Evolutionary conservation across 2,113 vertebrate genomes (phyloP).

Genomic region (Notechis scutatus): DNA sequence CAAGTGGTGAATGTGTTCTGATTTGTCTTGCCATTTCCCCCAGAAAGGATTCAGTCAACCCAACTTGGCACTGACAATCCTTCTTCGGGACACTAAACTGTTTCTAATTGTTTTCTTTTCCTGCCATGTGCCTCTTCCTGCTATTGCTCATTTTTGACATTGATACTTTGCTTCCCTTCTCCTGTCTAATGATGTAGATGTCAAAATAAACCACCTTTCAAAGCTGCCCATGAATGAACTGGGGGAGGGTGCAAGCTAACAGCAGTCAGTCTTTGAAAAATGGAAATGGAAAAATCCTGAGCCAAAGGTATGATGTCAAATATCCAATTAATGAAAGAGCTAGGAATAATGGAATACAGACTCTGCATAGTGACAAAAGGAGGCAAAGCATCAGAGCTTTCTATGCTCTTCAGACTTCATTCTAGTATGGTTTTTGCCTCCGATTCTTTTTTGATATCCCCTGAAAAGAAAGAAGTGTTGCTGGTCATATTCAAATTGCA

Average conservation of each 20-base stretch:
- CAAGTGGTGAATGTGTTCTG: not conserved
- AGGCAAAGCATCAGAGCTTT: conserved; percentile 21
- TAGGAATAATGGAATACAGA: conserved; percentile 32
- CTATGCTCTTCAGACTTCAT: not conserved
- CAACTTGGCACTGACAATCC: conserved; percentile 19
- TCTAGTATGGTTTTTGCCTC: not conserved
- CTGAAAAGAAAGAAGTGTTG: not conserved
- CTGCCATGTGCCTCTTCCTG: conserved; percentile 41
- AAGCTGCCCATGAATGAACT: conserved; percentile 52
- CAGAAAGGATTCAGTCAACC: conserved; percentile 23
- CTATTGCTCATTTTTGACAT: conserved; percentile 57
- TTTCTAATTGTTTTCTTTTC: conserved; percentile 59
- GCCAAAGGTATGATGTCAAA: conserved; percentile 49
- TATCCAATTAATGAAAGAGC: conserved; percentile 55
- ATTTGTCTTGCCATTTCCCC: conserved; percentile 16
- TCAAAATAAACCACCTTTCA: conserved; percentile 66
- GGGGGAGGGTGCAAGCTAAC: conserved; percentile 46
- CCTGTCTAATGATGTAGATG: conserved; percentile 58
- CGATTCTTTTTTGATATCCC: conserved; percentile 13
- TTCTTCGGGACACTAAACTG: conserved; percentile 38
- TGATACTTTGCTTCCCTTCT: conserved; percentile 55
- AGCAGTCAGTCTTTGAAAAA: conserved; percentile 60
- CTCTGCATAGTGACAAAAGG: conserved; percentile 38
- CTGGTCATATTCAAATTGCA: conserved; percentile 25
- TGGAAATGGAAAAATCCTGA: conserved; percentile 25